Percentiles rank a stretch among this genome's conserved stretches.
Conservation (phyloP, 2,113 vertebrate genomes). For the Tachycineta bicolor region DNA sequence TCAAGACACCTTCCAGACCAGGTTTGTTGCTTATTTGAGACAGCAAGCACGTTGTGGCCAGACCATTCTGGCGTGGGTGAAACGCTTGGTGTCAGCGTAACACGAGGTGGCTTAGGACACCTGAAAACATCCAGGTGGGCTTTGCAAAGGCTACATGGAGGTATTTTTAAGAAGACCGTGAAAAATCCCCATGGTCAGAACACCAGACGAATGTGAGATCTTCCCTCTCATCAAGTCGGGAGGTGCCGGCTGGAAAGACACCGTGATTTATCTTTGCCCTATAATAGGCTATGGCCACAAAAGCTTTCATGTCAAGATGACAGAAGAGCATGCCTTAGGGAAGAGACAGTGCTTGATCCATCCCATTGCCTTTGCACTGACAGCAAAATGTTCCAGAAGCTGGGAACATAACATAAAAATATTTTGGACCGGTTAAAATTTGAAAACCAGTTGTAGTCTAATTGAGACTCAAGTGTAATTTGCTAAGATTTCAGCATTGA, state of each 20-base stretch:
- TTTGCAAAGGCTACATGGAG: background rate
- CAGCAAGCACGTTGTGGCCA: background rate
- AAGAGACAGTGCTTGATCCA: background rate
- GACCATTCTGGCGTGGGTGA: background rate
- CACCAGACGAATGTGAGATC: background rate
- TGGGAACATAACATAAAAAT: background rate
- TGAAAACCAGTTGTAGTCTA: background rate
- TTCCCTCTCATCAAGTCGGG: background rate
- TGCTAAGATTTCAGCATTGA: background rate
- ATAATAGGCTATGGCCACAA: background rate
- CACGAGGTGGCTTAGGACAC: background rate
- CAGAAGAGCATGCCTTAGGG: background rate
- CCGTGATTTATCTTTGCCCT: background rate
- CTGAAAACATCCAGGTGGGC: background rate
- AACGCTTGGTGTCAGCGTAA: background rate
- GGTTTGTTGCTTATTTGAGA: background rate
- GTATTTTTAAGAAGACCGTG: background rate
- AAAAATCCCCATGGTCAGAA: background rate
- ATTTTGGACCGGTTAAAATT: background rate
- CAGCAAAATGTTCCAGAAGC: background rate
- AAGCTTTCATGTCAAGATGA: background rate
- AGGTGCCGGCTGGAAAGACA: background rate
- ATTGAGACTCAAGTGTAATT: background rate
- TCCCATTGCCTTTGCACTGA: background rate
- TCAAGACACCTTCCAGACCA: background rate